Evolutionary conservation across 2,113 vertebrate species (phyloP), one percentile per base, ranked within the genome.

Genomic region (Phaethon lepturus): DNA sequence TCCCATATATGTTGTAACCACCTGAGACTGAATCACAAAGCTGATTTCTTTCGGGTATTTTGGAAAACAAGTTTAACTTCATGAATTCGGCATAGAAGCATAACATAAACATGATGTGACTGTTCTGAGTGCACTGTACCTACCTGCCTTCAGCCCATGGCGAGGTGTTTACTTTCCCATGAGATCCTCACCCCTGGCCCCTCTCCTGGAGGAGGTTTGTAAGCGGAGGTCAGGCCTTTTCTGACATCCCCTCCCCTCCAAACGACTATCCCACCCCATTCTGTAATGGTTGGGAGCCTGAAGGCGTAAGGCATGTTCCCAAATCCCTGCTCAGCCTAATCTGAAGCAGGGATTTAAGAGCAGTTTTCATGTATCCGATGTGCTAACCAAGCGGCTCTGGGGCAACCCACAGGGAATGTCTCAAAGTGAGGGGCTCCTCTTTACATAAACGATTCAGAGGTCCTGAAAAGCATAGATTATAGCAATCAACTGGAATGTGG

Each of bases 181-280:
- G 53, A 90, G 44, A 33, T 68, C 6, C 47, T 62, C 12, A 7
- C 3, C 26, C 14, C 3, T 25, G 1, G 13, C 6, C 20, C 8
- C 13, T 52, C 22, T 86, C 40, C 59, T 45, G 24, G 19, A 45
- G 18, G 19, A 45, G 15, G 23, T 4, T 5, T 40, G 55, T 23
- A n/a, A 45, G 3, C 8, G 42, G 64, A 87, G 26, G 38, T 68
- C 18, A 18, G 25, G 31, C 19, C 4, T 86, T 84, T 72, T 64
- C 69, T 81, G 49, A 64, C 8, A 6, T 13, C 35, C 2, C 7
- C 10, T 69, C 13, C 31, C 23, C 18, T 33, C n/a, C 35, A 73
- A 60, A 49, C 0, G 0, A 11, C 45, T 24, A 9, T 38, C 35
- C 44, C 31, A 55, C 22, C 5, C 35, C 8, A 12, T 31, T 33